These are phyloP conservation scores for Holothuria scabra DNA, from an alignment of 53 echinoderm and acorn worm genomes.

Conservation along the genomic window DNA sequence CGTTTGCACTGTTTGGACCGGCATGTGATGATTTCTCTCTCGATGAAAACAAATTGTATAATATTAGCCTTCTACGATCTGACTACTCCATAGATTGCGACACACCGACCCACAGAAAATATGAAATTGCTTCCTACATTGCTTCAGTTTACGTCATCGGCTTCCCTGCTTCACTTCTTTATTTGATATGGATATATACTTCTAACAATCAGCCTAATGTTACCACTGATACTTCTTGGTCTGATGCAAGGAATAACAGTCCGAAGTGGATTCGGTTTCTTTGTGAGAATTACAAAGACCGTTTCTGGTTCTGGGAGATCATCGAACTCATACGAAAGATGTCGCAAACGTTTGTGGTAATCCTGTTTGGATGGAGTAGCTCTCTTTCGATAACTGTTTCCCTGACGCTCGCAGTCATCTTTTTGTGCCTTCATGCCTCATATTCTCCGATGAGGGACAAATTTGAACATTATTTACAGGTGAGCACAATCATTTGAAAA, in stretches of 20 bases:
- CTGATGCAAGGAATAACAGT: background rate
- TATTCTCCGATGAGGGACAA: conserved; percentile 26
- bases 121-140: conserved; percentile 54
- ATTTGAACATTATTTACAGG: conserved; percentile 41
- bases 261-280: conserved; percentile 37
- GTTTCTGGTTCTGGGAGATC: conserved; percentile 49
- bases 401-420: conserved; percentile 11
- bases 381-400: conserved; percentile 21
- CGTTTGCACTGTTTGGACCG: conserved; percentile 52
- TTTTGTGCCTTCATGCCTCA: conserved; percentile 15
- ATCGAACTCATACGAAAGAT: conserved; percentile 20
- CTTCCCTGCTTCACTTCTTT: conserved; percentile 47
- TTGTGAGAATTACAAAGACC: conserved; percentile 7
- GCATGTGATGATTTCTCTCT: conserved; percentile 59
- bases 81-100: conserved; percentile 68
- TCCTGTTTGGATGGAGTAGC: conserved; percentile 43
- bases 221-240: too few relatives aligned
- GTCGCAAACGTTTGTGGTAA: conserved; percentile 2
- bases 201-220: background rate
- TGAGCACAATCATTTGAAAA: background rate
- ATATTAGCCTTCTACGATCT: conserved; percentile 43
- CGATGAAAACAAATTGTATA: conserved; percentile 32
- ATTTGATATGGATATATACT: conserved; percentile 44
- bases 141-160: conserved; percentile 61
- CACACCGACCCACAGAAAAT: conserved; percentile 13